Evolutionary conservation across 2,888 invertebrate genomes (phyloP), one percentile per base, ranked within the genome.

Genomic region (Napeogenes sylphis): DNA sequence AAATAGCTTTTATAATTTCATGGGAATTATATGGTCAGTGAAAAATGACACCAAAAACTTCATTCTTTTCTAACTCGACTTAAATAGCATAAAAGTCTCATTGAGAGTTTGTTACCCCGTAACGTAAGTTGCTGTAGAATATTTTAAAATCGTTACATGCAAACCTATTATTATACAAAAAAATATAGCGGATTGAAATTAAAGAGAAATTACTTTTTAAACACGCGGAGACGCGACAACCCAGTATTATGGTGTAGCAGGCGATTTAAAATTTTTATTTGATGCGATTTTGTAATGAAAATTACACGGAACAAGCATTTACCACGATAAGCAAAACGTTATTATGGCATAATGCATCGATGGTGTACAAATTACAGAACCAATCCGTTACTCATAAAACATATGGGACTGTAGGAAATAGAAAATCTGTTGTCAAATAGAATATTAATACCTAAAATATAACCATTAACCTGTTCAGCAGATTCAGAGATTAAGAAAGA

Each of bases 271-370:
- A 64, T 64, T 65, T 63, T 67, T 64, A 65, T 60, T 65, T 62
- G 65, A 64, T 63, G 66, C 65, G 68, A 69, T 61, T 70, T 68
- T 71, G 56, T 67, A 65, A 65, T 66, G 65, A 64, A 71, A 75
- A 74, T 75, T 73, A 72, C 68, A 62, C 65, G 63, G 64, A 70
- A 71, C 76, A 71, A 70, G 71, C 65, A 58, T 70, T 71, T 65
- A 65, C 59, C 56, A 59, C 68, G 73, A 74, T 75, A 72, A 75
- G 67, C 67, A 59, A 66, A 68, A 70, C 69, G 68, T 70, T 71
- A 71, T 68, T 69, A 66, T 58, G 58, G 66, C 58, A 66, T 68
- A 68, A 67, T 69, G 60, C 63, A 55, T 65, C 67, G 69, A 67
- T 72, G 64, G 65, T 61, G 64, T 45, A 63, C 56, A 60, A 64